Conservation (phyloP, 2,113 vertebrate species). For the Anser cygnoides region DNA sequence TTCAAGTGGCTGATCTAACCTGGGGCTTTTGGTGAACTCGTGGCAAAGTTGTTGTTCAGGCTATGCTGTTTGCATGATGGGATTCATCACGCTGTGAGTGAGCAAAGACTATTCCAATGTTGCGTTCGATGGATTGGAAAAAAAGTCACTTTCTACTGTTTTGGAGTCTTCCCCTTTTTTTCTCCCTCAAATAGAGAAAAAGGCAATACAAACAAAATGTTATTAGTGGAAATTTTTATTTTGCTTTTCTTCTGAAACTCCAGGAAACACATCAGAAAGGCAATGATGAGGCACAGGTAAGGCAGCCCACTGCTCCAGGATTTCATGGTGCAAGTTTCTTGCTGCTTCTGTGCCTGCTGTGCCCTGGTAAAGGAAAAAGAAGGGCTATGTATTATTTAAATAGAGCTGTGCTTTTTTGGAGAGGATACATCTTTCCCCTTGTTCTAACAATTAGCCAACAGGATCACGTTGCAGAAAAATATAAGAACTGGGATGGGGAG, state of each 20-base stretch:
- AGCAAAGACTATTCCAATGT: not conserved
- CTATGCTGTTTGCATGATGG: not conserved
- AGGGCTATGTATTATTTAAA: not conserved
- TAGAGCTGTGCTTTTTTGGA: not conserved
- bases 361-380: not conserved
- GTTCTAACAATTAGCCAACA: not conserved
- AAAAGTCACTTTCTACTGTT: not conserved
- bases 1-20: not conserved
- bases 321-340: not conserved
- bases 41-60: not conserved
- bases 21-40: not conserved
- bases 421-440: not conserved
- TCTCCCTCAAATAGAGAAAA: not conserved
- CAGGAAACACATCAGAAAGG: not conserved
- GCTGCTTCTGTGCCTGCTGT: not conserved
- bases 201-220: not conserved
- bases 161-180: not conserved
- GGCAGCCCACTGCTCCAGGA: not conserved
- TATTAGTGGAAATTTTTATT: not conserved
- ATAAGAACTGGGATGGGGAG: not conserved
- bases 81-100: not conserved
- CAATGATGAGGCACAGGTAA: not conserved
- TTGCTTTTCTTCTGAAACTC: not conserved
- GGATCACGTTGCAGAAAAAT: not conserved
- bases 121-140: not conserved